Conservation (phyloP, 2,797 vertebrate species). For the Podargus strigoides region DNA sequence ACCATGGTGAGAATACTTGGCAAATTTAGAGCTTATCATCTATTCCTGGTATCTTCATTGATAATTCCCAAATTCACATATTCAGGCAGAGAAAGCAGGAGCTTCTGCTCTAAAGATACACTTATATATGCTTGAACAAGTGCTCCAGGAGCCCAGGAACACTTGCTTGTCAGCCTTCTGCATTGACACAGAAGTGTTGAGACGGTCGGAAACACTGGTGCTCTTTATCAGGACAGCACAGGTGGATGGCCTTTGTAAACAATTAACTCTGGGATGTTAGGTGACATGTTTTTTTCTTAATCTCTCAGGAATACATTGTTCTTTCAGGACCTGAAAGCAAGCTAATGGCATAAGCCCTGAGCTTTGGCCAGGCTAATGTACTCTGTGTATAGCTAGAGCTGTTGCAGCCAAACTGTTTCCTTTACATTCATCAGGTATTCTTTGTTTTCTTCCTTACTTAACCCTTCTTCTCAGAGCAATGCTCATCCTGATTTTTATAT, state of each 20-base stretch:
- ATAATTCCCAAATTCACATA: neutral
- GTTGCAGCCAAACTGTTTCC: neutral
- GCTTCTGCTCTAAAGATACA: neutral
- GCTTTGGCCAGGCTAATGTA: neutral
- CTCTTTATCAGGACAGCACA: slow-evolving; percentile 11
- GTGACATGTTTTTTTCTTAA: neutral
- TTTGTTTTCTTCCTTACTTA: neutral
- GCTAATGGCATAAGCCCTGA: neutral
- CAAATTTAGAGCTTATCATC: neutral
- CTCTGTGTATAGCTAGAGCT: neutral
- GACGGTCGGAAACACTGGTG: fast-evolving
- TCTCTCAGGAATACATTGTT: neutral
- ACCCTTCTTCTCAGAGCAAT: neutral
- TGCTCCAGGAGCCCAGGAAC: neutral
- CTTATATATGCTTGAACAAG: neutral
- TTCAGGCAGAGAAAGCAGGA: neutral
- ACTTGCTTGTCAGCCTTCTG: neutral
- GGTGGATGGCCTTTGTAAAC: neutral
- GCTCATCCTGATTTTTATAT: neutral
- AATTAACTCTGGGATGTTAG: neutral
- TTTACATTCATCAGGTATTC: neutral
- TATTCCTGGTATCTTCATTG: neutral
- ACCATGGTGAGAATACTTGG: neutral
- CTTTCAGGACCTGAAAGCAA: neutral
- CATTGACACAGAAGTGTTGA: neutral